Conservation (phyloP, 2,888 invertebrate genomes). For the Ischnura elegans region DNA sequence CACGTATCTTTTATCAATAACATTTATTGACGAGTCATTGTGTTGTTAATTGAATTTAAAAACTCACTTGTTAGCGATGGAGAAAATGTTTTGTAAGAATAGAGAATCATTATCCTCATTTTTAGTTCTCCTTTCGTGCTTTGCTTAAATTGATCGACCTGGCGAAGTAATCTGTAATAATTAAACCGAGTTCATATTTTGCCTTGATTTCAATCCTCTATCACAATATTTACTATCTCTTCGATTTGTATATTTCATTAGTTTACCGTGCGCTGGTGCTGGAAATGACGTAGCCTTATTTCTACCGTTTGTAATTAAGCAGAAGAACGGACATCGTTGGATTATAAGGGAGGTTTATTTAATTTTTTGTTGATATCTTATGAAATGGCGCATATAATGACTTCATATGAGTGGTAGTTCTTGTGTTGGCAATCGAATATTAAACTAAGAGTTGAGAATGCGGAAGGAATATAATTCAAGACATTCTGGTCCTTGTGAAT, state of each 20-base stretch:
- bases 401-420: not conserved
- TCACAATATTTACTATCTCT: not conserved
- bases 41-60: no score
- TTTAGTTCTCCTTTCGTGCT: no score
- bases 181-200: no score
- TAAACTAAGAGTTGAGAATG: not conserved
- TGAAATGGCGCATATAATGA: not conserved
- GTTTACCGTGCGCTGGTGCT: not conserved
- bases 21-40: no score
- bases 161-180: no score
- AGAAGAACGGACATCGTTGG: not conserved
- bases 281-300: not conserved
- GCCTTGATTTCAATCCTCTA: not conserved
- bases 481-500: not conserved
- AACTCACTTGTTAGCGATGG: no score
- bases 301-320: not conserved
- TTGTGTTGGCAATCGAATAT: not conserved
- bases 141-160: no score
- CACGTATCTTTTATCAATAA: no score
- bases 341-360: not conserved
- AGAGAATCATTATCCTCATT: no score
- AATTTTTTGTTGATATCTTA: not conserved
- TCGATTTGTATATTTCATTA: not conserved
- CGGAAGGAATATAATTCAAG: not conserved
- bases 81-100: no score